These are phyloP conservation scores for Drosophila fulvimacula DNA, from an alignment of 2,888 invertebrate species.

Conservation along the genomic window DNA sequence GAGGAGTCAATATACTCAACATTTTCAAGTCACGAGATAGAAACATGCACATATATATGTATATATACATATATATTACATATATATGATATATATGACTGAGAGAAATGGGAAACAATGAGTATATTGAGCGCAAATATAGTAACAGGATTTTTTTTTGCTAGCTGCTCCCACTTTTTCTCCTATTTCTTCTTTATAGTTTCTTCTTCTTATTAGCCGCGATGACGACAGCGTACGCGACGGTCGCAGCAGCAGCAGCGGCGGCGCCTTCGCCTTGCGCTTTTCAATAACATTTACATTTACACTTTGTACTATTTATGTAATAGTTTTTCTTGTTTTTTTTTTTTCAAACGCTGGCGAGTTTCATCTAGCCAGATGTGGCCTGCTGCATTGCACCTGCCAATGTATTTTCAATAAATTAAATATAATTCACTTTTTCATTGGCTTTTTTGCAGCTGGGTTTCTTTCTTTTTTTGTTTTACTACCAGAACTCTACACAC, in stretches of 20 bases:
- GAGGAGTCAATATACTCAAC: constrained; percentile 63
- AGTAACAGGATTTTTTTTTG: constrained; percentile 56
- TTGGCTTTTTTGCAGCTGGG: constrained; percentile 35
- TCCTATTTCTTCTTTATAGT: constrained; percentile 36
- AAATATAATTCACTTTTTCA: constrained; percentile 65
- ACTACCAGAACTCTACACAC: constrained; percentile 68
- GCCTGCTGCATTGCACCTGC: constrained; percentile 50
- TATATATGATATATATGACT: constrained; percentile 20
- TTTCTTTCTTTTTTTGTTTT: constrained; percentile 62
- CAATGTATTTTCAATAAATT: constrained; percentile 44
- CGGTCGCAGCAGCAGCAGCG: constrained; percentile 40
- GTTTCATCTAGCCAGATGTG: constrained; percentile 46
- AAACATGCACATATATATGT: constrained; percentile 17
- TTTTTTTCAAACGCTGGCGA: constrained; percentile 57
- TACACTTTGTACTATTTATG: constrained; percentile 77
- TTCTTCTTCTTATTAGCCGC: constrained; percentile 63
- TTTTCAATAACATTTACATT: constrained; percentile 79
- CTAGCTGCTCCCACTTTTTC: constrained; percentile 58
- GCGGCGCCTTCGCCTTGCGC: constrained; percentile 66
- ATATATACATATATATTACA: background rate
- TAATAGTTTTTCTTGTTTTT: constrained; percentile 56
- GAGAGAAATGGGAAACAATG: constrained; percentile 50
- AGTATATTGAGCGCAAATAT: constrained; percentile 59
- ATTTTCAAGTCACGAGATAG: constrained; percentile 67
- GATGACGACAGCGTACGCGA: constrained; percentile 75